Evolutionary conservation across 2,888 invertebrate species (phyloP).

Genomic region (Unio pictorum): DNA sequence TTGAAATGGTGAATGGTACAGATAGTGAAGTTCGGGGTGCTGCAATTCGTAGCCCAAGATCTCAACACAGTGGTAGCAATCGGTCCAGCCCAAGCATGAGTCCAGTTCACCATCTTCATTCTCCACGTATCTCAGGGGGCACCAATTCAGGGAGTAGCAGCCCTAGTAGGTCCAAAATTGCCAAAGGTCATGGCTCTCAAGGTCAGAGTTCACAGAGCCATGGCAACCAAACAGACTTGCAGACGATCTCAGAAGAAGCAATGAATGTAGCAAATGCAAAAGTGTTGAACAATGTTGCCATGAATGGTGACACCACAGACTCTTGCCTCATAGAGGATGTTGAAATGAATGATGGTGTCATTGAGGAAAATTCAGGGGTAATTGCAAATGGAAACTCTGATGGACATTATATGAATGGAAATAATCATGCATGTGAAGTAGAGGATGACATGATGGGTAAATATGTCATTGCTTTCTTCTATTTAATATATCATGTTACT

Average conservation of each 20-base stretch:
- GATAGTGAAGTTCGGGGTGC: conserved; percentile 77
- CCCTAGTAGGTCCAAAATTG: conserved; percentile 53
- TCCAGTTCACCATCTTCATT: conserved; percentile 62
- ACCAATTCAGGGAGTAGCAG: conserved; percentile 55
- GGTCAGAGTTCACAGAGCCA: conserved; percentile 23
- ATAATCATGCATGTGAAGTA: conserved; percentile 39
- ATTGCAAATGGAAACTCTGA: conserved; percentile 57
- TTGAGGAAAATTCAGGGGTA: conserved; percentile 41
- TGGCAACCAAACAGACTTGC: conserved; percentile 36
- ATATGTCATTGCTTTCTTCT: too few species aligned
- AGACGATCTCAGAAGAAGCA: conserved; percentile 55
- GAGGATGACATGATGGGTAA: conserved; percentile 34
- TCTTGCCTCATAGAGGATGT: conserved; percentile 58
- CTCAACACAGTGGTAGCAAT: conserved; percentile 64
- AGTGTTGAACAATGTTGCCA: conserved; percentile 27
- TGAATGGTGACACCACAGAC: conserved; percentile 48
- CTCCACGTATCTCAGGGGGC: conserved; percentile 32
- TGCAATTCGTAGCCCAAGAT: conserved; percentile 67
- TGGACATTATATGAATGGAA: conserved; percentile 59
- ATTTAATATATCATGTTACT: too few species aligned
- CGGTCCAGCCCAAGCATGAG: conserved; percentile 68
- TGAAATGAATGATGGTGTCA: conserved; percentile 63
- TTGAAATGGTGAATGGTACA: conserved; percentile 88
- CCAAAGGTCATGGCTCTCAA: conserved; percentile 37
- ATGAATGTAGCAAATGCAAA: conserved; percentile 60